Conservation (phyloP, 2,797 vertebrate species). For the Peromyscus nudipes region DNA sequence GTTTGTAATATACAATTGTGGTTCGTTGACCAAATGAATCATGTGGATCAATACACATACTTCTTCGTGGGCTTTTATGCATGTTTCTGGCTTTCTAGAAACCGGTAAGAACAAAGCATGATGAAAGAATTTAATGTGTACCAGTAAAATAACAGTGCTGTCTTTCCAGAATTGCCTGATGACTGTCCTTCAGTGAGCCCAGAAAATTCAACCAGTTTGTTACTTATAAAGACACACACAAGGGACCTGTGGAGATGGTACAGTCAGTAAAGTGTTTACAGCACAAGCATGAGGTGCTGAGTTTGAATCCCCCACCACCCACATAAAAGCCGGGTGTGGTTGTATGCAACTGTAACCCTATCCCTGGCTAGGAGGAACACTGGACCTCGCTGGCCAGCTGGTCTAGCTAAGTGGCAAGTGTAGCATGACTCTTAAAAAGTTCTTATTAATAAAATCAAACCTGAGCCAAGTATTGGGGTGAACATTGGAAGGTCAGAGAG, state of each 20-base stretch:
- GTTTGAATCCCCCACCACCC: not conserved
- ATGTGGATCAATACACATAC: not conserved
- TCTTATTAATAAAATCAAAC: no score
- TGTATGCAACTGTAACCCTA: not conserved
- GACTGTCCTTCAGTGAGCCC: not conserved
- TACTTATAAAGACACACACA: slow-evolving; percentile 13
- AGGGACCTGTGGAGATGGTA: not conserved
- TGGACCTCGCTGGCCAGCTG: not conserved
- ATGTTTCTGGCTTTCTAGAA: not conserved
- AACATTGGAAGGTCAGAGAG: no score
- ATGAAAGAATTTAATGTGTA: not conserved
- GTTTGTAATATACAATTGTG: slow-evolving; percentile 51
- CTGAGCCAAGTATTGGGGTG: no score
- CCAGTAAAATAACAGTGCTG: slow-evolving; percentile 6
- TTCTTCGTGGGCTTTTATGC: slow-evolving; percentile 32
- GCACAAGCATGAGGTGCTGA: not conserved
- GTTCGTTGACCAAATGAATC: slow-evolving; percentile 40
- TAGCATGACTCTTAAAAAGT: no score
- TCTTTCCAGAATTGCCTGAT: slow-evolving; percentile 58
- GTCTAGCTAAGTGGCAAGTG: not conserved
- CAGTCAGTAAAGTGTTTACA: not conserved
- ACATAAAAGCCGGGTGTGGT: not conserved
- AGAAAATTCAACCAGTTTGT: not conserved
- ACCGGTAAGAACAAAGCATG: slow-evolving; percentile 16
- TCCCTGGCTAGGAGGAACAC: not conserved